Evolutionary conservation across 2,888 invertebrate genomes (phyloP), one percentile per base, ranked within the genome.

Genomic region (Escarpia spicata): DNA sequence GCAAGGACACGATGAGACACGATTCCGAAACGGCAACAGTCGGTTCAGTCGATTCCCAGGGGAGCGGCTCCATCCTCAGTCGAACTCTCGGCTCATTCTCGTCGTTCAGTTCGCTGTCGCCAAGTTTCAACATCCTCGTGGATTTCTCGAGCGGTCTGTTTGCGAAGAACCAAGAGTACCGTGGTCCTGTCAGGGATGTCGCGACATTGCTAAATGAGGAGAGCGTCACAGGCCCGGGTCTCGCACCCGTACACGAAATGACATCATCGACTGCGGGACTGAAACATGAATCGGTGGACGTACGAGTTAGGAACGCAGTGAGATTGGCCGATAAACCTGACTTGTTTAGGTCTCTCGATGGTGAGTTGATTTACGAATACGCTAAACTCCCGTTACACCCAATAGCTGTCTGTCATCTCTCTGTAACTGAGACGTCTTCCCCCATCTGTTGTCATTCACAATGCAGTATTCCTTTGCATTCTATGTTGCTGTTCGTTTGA

Each of bases 101-200:
- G 43, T 93, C 93, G 3, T 44, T 94, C 8, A 93, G 93, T 44
- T 44, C 92, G 19, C 9, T 26, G 26, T 92, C 94, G 0, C 95
- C 95, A 37, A 94, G 95, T 92, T 93, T 96, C 92, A 95, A 94
- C 94, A 95, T 95, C 97, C 97, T 99, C 97, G 98, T 98, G 97
- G 99, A 99, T 97, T 98, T 99, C 97, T 98, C 99, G 97, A 98
- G 98, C 96, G 98, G 98, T 97, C 97, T 98, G 6, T 94, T 94
- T 91, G 92, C 92, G 9, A 90, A 93, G 31, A 92, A 91, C 92
- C 93, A 92, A 43, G 93, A 93, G 26, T 75, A 75, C 75, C 75
- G 75, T 1, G 75, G 75, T 3, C 75, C 75, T 1, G 75, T 75
- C 19, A 75, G 19, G n/a, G 75, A 75, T 26, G 6, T 75, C 19